Percentiles rank a stretch among this genome's conserved stretches.
Conservation (phyloP, 2,113 vertebrate genomes). For the Balaenoptera acutorostrata region DNA sequence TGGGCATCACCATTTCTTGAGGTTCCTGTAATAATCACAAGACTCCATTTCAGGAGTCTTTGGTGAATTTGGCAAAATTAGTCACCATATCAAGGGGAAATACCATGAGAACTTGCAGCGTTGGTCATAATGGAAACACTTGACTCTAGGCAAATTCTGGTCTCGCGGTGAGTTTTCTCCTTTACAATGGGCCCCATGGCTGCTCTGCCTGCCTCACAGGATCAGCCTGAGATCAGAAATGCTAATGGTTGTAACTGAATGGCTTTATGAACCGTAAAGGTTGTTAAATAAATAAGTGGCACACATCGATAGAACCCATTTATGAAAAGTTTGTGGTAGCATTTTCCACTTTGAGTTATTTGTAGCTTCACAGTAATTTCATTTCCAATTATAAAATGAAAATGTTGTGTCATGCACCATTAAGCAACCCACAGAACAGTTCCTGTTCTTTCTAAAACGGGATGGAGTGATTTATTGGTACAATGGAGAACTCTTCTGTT, state of each 20-base stretch:
- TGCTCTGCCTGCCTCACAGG: background rate
- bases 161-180: background rate
- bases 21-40: background rate
- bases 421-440: constrained; percentile 61
- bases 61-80: background rate
- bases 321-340: constrained; percentile 52
- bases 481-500: background rate
- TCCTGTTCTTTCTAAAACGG: constrained; percentile 58
- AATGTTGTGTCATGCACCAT: constrained; percentile 68
- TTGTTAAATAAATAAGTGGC: background rate
- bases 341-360: constrained; percentile 62
- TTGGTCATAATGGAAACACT: background rate
- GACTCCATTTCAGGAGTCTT: background rate
- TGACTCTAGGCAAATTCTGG: background rate
- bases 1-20: background rate
- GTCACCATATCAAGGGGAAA: background rate
- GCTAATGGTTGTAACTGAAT: background rate
- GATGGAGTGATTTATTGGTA: constrained; percentile 10
- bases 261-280: background rate
- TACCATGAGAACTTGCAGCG: background rate
- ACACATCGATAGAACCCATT: background rate
- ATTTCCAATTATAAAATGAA: constrained; percentile 72
- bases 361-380: constrained; percentile 51
- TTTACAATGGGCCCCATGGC: background rate
- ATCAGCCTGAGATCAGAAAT: background rate